Conservation (phyloP, 1,140 invertebrate genomes). For the Drosophila seguyi region DNA sequence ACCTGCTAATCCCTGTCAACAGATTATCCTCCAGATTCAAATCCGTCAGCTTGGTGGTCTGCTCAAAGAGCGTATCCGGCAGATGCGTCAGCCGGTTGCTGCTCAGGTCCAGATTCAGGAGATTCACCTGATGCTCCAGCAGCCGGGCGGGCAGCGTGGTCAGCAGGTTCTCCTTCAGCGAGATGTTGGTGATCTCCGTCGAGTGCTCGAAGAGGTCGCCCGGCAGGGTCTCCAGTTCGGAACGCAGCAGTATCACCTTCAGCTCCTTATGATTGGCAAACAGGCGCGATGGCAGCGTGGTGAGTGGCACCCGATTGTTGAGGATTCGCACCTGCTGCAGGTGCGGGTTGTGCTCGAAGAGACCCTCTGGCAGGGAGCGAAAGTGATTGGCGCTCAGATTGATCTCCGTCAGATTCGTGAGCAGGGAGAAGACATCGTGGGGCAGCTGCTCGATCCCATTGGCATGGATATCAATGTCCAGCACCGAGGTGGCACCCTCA, state of each 20-base stretch:
- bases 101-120: constrained; percentile 87
- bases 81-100: constrained; percentile 87
- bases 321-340: constrained; percentile 86
- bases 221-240: constrained; percentile 85
- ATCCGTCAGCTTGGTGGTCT: constrained; percentile 85
- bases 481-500: constrained; percentile 86
- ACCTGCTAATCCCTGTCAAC: constrained; percentile 86
- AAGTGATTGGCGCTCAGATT: constrained; percentile 88
- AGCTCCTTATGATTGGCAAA: constrained; percentile 87
- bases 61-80: constrained; percentile 86
- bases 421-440: constrained; percentile 86
- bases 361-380: constrained; percentile 86
- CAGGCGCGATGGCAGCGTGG: constrained; percentile 86
- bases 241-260: constrained; percentile 86
- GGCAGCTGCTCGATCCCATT: constrained; percentile 88
- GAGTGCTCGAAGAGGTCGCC: constrained; percentile 87
- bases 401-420: constrained; percentile 87
- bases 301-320: constrained; percentile 86
- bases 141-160: constrained; percentile 86
- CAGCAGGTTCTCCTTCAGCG: constrained; percentile 87
- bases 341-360: constrained; percentile 87
- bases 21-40: constrained; percentile 87
- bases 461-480: constrained; percentile 87
- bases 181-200: constrained; percentile 86
- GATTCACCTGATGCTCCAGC: constrained; percentile 87